Percentiles rank a stretch among this genome's conserved stretches.
Conservation (phyloP, 2,797 vertebrate genomes). For the Saxicola maurus region DNA sequence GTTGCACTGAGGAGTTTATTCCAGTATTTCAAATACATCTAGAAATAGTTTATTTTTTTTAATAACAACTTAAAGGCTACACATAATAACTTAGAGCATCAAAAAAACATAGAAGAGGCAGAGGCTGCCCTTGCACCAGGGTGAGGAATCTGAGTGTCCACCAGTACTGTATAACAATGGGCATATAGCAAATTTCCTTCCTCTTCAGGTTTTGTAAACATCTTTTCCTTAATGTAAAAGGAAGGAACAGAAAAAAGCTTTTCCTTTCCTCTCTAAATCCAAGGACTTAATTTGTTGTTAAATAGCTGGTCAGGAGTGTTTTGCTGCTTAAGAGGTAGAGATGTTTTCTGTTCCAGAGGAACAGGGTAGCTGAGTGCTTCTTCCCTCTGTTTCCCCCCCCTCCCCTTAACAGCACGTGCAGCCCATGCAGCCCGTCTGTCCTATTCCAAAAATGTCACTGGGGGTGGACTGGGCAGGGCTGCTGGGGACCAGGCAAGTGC, state of each 20-base stretch:
- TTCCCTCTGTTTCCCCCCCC: neutral
- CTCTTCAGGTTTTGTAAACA: constrained; percentile 18
- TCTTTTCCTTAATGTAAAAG: constrained; percentile 25
- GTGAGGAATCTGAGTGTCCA: neutral
- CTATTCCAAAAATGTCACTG: neutral
- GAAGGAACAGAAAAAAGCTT: neutral
- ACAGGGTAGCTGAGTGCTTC: neutral
- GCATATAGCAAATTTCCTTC: constrained; percentile 21
- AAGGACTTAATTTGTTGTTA: neutral
- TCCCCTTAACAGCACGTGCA: neutral
- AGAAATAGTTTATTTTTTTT: neutral
- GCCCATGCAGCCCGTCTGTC: neutral
- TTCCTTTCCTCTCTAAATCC: neutral
- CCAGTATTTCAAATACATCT: neutral
- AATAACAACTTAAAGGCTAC: neutral
- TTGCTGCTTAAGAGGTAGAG: neutral
- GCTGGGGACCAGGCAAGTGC: neutral
- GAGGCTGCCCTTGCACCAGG: neutral
- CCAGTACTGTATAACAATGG: constrained; percentile 13
- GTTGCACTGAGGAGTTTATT: neutral
- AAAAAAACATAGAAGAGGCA: neutral
- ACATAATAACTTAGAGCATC: neutral
- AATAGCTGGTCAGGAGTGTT: neutral
- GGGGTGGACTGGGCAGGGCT: neutral
- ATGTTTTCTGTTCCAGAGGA: neutral